phyloP scores from a whole-genome alignment of 2,888 invertebrate species.

The Brachypalpus laphriformis region DNA sequence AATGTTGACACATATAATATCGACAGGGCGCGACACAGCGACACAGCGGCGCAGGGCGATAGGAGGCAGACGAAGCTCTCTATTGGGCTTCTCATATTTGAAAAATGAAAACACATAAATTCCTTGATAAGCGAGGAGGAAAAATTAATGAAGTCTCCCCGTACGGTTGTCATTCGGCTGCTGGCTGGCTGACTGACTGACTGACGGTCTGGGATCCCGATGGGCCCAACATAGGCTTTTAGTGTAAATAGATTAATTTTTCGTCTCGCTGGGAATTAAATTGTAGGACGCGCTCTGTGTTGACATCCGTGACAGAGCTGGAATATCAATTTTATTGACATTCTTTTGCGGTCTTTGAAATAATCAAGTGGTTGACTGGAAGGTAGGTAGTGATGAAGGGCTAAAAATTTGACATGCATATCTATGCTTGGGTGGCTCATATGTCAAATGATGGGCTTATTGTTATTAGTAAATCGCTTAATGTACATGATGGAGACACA shows the following conservation, averaged over 20 bases:
- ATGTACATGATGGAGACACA: background rate
- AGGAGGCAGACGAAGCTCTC: constrained; percentile 29
- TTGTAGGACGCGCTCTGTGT: constrained; percentile 68
- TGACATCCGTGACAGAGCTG: constrained; percentile 65
- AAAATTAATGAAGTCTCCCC: constrained; percentile 62
- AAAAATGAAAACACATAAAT: constrained; percentile 73
- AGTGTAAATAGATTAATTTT: constrained; percentile 72
- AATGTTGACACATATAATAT: constrained; percentile 71
- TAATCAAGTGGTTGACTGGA: constrained; percentile 48
- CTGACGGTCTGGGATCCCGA: constrained; percentile 27
- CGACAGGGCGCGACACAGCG: constrained; percentile 39
- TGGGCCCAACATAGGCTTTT: constrained; percentile 71
- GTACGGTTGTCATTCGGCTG: constrained; percentile 39
- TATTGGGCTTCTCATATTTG: constrained; percentile 71
- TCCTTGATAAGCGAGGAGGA: constrained; percentile 60
- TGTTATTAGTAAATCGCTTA: background rate
- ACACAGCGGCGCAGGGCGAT: background rate
- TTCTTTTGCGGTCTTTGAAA: constrained; percentile 57
- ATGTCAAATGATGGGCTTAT: constrained; percentile 17
- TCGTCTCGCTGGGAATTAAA: constrained; percentile 66
- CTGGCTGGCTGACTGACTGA: constrained; percentile 27
- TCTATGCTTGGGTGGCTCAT: constrained; percentile 19
- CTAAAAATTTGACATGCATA: background rate
- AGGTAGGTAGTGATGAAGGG: constrained; percentile 5
- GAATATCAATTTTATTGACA: constrained; percentile 59